These are phyloP conservation scores for Sebastes itinus DNA, from an alignment of 2,797 vertebrate genomes.

Conservation along the genomic window DNA sequence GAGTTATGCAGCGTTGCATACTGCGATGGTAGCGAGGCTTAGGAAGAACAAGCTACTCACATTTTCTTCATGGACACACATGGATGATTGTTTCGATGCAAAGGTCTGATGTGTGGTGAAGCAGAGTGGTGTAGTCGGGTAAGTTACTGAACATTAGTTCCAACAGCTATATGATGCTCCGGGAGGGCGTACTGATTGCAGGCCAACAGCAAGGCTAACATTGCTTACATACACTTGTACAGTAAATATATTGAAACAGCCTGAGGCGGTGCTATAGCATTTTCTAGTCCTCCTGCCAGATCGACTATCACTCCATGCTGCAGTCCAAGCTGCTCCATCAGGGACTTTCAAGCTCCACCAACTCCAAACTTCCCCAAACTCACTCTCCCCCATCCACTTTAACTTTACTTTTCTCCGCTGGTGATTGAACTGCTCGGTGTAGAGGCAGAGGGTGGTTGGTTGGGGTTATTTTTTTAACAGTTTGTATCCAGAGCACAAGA, in stretches of 20 bases:
- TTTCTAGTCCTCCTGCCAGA: neutral
- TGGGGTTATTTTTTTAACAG: neutral
- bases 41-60: neutral
- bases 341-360: neutral
- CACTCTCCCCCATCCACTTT: neutral
- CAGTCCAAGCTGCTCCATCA: neutral
- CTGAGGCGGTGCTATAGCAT: neutral
- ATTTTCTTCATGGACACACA: neutral
- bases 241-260: neutral
- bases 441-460: neutral
- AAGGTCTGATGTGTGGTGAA: neutral
- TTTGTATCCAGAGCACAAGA: neutral
- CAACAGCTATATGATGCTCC: neutral
- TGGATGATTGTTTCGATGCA: neutral
- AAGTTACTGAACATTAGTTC: neutral
- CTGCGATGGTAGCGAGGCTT: neutral
- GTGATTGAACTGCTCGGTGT: neutral
- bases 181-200: neutral
- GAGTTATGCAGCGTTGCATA: neutral
- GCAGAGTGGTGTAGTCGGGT: neutral
- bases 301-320: neutral
- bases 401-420: neutral
- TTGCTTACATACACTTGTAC: neutral
- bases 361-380: neutral
- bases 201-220: neutral